Base-by-base conservation (phyloP, 1,140 invertebrate genomes). In the Drosophila eugracilis region DNA sequence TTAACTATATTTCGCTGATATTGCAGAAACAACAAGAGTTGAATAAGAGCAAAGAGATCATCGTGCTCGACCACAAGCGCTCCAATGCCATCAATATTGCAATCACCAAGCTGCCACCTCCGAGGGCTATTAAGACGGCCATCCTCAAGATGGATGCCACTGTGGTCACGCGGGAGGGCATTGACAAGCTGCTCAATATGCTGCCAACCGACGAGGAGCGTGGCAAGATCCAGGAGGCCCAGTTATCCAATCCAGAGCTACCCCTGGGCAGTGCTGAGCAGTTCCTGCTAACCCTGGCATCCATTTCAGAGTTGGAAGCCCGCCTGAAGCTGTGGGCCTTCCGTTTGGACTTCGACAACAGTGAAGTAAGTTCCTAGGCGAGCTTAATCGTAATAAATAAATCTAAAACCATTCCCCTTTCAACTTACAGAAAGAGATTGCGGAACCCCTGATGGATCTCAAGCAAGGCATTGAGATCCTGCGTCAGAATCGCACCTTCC, bases 61-160 rank as follows among this genome's bases (percentile, higher is more conserved):
- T 99, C 39, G 98, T 99, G 22, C 93, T 99, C 90, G 98, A 99
- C 92, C 95, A 98, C 19, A 99, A 99, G 91, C 93, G 99, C 71
- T 99, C 98, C 2, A 99, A 99, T 92, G 98, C 98, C 9, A 99
- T 99, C 75, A 99, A 99, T 92, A 99, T 99, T 85, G 98, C 98
- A n/a, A 97, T 99, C 95, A 99, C 98, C 7, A 99, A 99, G 91
- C 92, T 99, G 70, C 99, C 99, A 21, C 98, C 98, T 4, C 97
- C 98, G 2, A 94, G 98, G 57, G 97, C 98, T 3, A 99, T 99
- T 62, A 99, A 99, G 92, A 97, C 97, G 19, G 99, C 98, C 45
- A 99, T 99, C 77, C 93, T 99, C 74, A 99, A 99, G 93, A 99
- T 99, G 98, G 99, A 99, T 92, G 96, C 96, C 0, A 98, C 98